A percentile compares a stretch with the other conserved stretches of the same genome.
Conservation (phyloP, 2,888 invertebrate species). For the Torymus aiolomorphi region DNA sequence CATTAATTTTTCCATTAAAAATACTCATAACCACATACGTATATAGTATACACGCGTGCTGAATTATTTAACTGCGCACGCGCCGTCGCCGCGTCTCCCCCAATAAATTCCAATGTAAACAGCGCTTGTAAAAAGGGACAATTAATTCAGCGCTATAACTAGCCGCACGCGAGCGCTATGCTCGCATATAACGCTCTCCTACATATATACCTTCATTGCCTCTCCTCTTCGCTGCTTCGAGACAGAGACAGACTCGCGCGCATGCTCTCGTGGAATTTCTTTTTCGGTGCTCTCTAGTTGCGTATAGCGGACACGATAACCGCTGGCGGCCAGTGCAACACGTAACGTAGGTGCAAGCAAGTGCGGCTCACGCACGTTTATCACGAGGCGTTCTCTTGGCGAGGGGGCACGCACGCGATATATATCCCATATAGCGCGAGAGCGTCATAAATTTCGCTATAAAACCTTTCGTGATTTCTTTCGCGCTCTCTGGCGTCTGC, state of each 20-base stretch:
- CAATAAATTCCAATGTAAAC: too few species aligned
- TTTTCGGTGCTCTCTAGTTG: background rate
- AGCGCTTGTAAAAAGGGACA: too few species aligned
- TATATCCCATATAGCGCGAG: background rate
- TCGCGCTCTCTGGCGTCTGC: background rate
- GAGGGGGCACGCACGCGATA: background rate
- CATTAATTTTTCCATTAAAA: too few species aligned
- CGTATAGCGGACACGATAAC: background rate
- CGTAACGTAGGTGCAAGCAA: slow-evolving; percentile 23
- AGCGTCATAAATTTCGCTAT: slow-evolving; percentile 38
- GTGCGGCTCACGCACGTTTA: background rate
- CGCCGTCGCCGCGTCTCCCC: too few species aligned
- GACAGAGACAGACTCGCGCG: background rate
- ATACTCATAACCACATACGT: too few species aligned
- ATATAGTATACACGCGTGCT: too few species aligned
- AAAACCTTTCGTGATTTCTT: slow-evolving; percentile 33
- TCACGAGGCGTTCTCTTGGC: background rate
- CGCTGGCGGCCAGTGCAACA: slow-evolving; percentile 5
- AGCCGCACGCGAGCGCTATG: too few species aligned
- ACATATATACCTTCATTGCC: too few species aligned
- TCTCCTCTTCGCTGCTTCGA: background rate
- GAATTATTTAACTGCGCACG: too few species aligned
- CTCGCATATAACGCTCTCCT: too few species aligned
- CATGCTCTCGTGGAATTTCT: background rate
- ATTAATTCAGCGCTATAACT: too few species aligned